Evolutionary conservation across 2,113 vertebrate species (phyloP).

Genomic region (Lontra canadensis): DNA sequence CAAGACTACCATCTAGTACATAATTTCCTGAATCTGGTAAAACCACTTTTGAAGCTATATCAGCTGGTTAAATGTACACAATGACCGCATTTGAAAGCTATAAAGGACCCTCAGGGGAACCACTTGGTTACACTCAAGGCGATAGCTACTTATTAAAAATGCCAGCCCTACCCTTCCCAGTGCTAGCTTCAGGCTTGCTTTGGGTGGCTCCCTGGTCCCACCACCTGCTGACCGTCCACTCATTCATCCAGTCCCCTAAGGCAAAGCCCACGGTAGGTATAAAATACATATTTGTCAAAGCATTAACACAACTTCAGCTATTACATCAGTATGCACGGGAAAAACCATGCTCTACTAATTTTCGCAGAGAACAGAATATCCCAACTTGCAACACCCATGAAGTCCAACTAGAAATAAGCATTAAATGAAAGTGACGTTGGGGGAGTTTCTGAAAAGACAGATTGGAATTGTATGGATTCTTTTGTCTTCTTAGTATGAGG

Average conservation of each 20-base stretch:
- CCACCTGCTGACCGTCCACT: no score
- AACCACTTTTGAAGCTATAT: not conserved
- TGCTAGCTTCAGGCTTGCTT: not conserved
- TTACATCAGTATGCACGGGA: not conserved
- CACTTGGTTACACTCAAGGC: not conserved
- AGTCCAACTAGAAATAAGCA: not conserved
- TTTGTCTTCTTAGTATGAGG: not conserved
- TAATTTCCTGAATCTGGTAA: not conserved
- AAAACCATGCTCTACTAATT: not conserved
- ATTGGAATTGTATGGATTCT: not conserved
- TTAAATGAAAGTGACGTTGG: not conserved
- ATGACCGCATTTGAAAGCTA: not conserved
- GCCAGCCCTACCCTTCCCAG: not conserved
- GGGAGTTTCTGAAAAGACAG: slow-evolving; percentile 19
- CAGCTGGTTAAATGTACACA: not conserved
- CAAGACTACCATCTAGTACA: not conserved
- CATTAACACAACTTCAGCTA: not conserved
- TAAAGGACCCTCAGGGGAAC: not conserved
- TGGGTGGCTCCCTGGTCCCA: not conserved
- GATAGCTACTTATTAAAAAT: not conserved
- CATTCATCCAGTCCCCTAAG: not conserved
- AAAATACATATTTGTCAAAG: not conserved
- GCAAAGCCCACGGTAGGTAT: not conserved
- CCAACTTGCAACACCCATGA: not conserved
- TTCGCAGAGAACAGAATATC: not conserved